phyloP scores from a whole-genome alignment of 92 coral and sea anemone species.

The Porites divaricata region DNA sequence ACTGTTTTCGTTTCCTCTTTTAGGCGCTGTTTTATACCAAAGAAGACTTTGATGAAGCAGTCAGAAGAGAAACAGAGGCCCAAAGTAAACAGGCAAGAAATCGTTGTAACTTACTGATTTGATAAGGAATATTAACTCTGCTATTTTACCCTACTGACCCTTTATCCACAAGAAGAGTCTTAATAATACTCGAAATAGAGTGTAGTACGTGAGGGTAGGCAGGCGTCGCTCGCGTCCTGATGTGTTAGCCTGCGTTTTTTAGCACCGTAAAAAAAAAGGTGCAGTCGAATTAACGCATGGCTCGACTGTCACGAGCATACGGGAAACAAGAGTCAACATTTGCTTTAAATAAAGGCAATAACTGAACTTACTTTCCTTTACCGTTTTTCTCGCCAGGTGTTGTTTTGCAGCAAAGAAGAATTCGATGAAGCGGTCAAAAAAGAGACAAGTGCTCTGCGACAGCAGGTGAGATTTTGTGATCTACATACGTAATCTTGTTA shows the following conservation, averaged over 20 bases:
- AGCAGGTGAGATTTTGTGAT: constrained; percentile 66
- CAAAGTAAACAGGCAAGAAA: constrained; percentile 77
- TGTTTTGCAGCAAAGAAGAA: constrained; percentile 83
- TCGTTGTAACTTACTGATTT: background rate
- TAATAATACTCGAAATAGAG: too few relatives aligned
- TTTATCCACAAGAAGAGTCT: too few relatives aligned
- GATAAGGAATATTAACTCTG: too few relatives aligned
- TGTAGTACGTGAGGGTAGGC: too few relatives aligned
- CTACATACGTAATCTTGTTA: too few relatives aligned
- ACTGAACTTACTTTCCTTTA: background rate
- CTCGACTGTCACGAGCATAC: too few relatives aligned
- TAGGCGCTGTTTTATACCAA: constrained; percentile 87
- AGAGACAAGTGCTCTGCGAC: constrained; percentile 76
- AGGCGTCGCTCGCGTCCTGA: too few relatives aligned
- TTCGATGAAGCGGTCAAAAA: constrained; percentile 83
- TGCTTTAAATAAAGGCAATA: background rate
- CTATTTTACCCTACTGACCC: too few relatives aligned
- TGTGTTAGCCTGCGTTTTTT: too few relatives aligned
- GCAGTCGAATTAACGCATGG: too few relatives aligned
- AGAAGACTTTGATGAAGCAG: constrained; percentile 89
- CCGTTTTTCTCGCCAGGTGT: constrained; percentile 56
- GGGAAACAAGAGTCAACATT: too few relatives aligned
- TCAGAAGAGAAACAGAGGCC: constrained; percentile 80
- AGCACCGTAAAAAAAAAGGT: too few relatives aligned
- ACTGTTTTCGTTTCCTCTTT: background rate